Base-by-base conservation (phyloP, 2,797 vertebrate genomes). In the Alcedo atthis region DNA sequence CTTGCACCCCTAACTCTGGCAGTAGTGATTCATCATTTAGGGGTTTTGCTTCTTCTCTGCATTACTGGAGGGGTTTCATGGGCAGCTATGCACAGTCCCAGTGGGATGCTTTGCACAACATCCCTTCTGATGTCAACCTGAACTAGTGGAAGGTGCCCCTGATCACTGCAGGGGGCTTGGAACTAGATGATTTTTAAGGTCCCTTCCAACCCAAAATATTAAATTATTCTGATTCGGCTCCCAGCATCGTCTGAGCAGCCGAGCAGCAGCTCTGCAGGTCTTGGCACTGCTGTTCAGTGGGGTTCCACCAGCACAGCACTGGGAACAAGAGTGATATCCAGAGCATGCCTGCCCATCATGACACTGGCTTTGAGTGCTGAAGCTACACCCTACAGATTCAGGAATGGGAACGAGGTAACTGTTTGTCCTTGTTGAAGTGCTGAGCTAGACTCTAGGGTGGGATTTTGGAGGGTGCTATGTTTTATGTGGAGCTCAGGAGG, bases 321-420 rank as follows among this genome's bases (percentile, higher is more conserved):
- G 68, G 37, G 46, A 26, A 20, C 3, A 4, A n/a, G n/a, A 77
- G n/a, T 1, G 5, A 8, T n/a, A 32, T 5, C 54, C 1, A 2
- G 49, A 64, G 59, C 15, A 10, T 0, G 0, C 15, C 42, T 8
- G 15, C 28, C 40, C 43, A 6, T 40, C 1, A 3, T 9, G 10
- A 3, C 0, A 0, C 24, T 42, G 67, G 4, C 40, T 71, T 68
- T 51, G 40, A n/a, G 28, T 63, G 18, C 45, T 75, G 37, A 81
- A 20, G 21, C 35, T 18, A 25, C 15, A 6, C 7, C n/a, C 35
- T 37, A 0, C 5, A 40, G 22, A 24, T 24, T 2, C 51, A 32
- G 55, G 30, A 54, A 4, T 10, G 48, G 46, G 30, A 68, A 48
- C 4, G 9, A 9, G 40, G 14, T 12, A 18, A 40, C 19, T 10